Conservation (phyloP, 2,888 invertebrate species). For the Drosophila putrida region DNA sequence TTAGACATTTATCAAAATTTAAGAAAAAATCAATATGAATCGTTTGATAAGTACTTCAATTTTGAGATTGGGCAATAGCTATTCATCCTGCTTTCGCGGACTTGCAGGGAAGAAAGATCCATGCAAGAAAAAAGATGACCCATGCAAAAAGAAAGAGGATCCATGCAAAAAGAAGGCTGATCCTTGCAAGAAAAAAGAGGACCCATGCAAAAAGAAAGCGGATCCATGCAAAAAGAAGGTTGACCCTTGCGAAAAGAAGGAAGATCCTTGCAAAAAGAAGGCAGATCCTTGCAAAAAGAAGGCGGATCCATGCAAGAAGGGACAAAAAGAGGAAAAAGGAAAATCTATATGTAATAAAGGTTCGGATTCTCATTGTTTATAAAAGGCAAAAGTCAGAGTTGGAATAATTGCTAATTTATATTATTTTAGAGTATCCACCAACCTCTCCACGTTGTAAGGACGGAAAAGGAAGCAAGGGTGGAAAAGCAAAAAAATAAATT, state of each 20-base stretch:
- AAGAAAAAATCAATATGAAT: constrained; percentile 22
- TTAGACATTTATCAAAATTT: constrained; percentile 1
- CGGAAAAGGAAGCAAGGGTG: constrained; percentile 8
- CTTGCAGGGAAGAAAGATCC: constrained; percentile 19
- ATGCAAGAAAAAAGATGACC: constrained; percentile 7
- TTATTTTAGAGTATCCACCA: not conserved
- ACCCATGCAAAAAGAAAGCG: constrained; percentile 4
- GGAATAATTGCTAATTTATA: not conserved
- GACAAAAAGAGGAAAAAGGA: not conserved
- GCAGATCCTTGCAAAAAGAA: constrained; percentile 1
- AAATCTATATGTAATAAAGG: not conserved
- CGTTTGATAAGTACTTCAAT: constrained; percentile 19
- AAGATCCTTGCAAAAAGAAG: constrained; percentile 15
- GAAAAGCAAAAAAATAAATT: not conserved
- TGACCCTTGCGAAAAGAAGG: constrained; percentile 1
- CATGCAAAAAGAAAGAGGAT: constrained; percentile 11
- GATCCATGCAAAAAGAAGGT: constrained; percentile 15
- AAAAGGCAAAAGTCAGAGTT: not conserved
- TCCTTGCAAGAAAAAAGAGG: constrained; percentile 1
- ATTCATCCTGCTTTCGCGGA: constrained; percentile 1
- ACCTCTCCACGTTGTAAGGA: constrained; percentile 30
- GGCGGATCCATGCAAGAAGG: not conserved
- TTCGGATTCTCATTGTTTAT: not conserved
- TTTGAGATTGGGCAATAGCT: constrained; percentile 16
- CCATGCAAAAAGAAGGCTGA: constrained; percentile 11